Conservation (phyloP, 2,797 vertebrate species). For the Catharus ustulatus region DNA sequence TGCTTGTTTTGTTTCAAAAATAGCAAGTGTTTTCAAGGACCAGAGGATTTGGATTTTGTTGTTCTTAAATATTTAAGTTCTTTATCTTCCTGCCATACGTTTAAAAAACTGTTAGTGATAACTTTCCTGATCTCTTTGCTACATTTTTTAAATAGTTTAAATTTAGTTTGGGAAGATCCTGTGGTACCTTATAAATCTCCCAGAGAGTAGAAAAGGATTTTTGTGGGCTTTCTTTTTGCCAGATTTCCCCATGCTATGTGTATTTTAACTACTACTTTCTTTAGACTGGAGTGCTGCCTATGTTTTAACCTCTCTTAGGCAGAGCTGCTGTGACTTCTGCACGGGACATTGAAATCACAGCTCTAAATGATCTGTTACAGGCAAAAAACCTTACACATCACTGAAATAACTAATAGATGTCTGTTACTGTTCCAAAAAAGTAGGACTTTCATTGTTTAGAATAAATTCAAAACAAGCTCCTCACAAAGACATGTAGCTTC, state of each 20-base stretch:
- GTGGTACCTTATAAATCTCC: constrained; percentile 33
- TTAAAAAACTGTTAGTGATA: not conserved
- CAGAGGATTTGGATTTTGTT: not conserved
- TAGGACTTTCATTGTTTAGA: not conserved
- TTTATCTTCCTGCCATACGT: not conserved
- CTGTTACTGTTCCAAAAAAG: not conserved
- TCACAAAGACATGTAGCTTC: not conserved
- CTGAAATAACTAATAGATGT: not conserved
- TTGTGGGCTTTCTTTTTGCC: constrained; percentile 38
- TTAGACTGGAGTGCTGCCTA: not conserved
- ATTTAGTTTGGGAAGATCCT: constrained; percentile 12
- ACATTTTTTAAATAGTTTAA: constrained; percentile 1
- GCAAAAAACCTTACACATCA: not conserved
- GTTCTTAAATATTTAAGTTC: not conserved
- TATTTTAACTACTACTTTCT: constrained; percentile 35
- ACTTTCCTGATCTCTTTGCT: not conserved
- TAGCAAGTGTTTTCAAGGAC: not conserved
- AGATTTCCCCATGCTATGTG: not conserved
- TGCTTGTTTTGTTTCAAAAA: not conserved
- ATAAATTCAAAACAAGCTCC: not conserved
- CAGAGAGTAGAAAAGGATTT: constrained; percentile 38
- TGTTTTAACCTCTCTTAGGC: constrained; percentile 7
- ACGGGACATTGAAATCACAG: not conserved
- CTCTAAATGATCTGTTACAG: not conserved
- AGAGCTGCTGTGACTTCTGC: not conserved